These are phyloP conservation scores for Condylura cristata DNA, from an alignment of 2,113 vertebrate genomes.

Conservation along the genomic window DNA sequence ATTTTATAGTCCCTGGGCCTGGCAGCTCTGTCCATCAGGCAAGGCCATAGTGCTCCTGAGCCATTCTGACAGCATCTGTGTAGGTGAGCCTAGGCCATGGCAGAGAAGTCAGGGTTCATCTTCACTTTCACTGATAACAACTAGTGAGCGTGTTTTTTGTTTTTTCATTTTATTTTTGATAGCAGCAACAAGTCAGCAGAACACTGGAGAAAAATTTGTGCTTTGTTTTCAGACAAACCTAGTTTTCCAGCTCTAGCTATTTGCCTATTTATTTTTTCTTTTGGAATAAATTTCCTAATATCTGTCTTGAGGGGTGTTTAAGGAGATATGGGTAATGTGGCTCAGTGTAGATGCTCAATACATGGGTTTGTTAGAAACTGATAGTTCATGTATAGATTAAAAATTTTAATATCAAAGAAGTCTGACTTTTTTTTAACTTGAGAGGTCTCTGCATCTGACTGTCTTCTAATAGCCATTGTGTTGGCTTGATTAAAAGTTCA, in stretches of 20 bases:
- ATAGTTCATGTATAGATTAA: constrained; percentile 5
- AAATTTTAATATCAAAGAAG: constrained; percentile 19
- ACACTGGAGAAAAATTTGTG: not conserved
- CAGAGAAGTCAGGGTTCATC: not conserved
- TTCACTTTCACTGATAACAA: not conserved
- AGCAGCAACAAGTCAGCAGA: not conserved
- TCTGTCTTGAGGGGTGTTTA: not conserved
- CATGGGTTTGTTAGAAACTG: not conserved
- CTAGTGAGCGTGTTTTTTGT: not conserved
- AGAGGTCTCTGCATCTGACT: not conserved
- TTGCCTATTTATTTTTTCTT: not conserved
- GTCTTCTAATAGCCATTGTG: not conserved
- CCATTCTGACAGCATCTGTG: not conserved
- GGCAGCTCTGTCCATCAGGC: not conserved
- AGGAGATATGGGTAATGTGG: not conserved
- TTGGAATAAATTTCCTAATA: not conserved
- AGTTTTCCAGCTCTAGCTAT: not conserved
- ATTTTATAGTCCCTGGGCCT: not conserved
- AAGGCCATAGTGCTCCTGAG: not conserved
- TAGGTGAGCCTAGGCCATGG: not conserved
- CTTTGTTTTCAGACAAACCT: not conserved
- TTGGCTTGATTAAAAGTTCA: not conserved
- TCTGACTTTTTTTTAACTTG: not conserved
- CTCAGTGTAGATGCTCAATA: not conserved
- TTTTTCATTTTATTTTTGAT: not conserved